Conservation (phyloP, 1,140 invertebrate species). For the Wiebesia pumilae region DNA sequence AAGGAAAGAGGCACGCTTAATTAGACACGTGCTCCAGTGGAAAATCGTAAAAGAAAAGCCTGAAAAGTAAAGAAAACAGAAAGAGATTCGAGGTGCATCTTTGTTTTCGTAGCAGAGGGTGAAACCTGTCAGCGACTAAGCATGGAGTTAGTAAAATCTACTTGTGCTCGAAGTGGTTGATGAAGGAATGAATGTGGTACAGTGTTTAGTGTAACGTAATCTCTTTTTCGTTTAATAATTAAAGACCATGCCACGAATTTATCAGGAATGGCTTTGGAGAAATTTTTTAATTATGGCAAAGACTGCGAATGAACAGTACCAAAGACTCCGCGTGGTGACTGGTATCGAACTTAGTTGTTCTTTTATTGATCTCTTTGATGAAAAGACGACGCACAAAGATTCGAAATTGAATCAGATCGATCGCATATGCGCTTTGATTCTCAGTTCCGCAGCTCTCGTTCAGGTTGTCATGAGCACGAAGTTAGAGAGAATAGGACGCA, state of each 20-base stretch:
- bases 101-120: too few relatives aligned
- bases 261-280: slow-evolving; percentile 48
- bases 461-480: not conserved
- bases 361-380: not conserved
- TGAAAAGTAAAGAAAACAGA: too few relatives aligned
- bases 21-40: slow-evolving; percentile 15
- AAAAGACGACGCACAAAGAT: not conserved
- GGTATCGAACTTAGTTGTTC: not conserved
- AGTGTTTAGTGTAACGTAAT: slow-evolving; percentile 3
- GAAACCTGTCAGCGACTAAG: slow-evolving; percentile 40
- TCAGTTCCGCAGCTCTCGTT: not conserved
- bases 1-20: slow-evolving; percentile 47
- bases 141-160: slow-evolving; percentile 65
- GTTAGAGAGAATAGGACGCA: not conserved
- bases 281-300: slow-evolving; percentile 66
- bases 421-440: not conserved
- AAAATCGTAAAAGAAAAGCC: not conserved
- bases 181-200: slow-evolving; percentile 59
- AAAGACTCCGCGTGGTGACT: not conserved
- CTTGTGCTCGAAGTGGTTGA: slow-evolving; percentile 18
- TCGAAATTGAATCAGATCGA: slow-evolving; percentile 39
- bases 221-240: not conserved
- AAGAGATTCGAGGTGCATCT: not conserved
- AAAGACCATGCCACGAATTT: not conserved
- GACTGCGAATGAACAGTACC: slow-evolving; percentile 55